These are phyloP conservation scores for Ariolimax columbianus DNA, from an alignment of 2,888 invertebrate species.

Conservation along the genomic window DNA sequence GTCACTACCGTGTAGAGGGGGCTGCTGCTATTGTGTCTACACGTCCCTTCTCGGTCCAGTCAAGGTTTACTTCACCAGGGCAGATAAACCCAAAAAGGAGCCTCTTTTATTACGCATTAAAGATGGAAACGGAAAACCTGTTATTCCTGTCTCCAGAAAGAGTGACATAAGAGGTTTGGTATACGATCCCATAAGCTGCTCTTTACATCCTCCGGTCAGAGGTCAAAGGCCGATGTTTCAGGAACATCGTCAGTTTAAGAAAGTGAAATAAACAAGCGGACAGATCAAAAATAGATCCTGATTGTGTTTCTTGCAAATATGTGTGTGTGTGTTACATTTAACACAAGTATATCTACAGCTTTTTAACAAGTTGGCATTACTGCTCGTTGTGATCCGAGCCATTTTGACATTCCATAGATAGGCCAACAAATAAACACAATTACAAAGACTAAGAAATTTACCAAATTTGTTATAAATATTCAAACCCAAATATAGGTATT, in stretches of 20 bases:
- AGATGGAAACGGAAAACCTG: conserved; percentile 47
- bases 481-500: too few relatives aligned
- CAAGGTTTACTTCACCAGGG: conserved; percentile 43
- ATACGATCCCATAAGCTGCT: conserved; percentile 37
- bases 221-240: conserved; percentile 31
- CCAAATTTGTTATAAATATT: too few relatives aligned
- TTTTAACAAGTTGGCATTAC: too few relatives aligned
- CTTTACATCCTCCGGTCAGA: conserved; percentile 47
- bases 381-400: too few relatives aligned
- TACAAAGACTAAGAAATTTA: too few relatives aligned
- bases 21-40: conserved; percentile 52
- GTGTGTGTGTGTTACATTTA: too few relatives aligned
- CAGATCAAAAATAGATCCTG: background rate
- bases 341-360: too few relatives aligned
- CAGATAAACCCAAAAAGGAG: conserved; percentile 39
- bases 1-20: conserved; percentile 43
- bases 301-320: too few relatives aligned
- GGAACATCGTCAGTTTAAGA: background rate
- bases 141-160: conserved; percentile 47
- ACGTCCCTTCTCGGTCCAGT: conserved; percentile 52
- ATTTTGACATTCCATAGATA: too few relatives aligned
- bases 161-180: conserved; percentile 49
- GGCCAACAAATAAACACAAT: too few relatives aligned
- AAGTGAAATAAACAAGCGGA: background rate
- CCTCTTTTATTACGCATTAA: conserved; percentile 31